Base-by-base conservation (phyloP, 2,888 invertebrate species). In the Endotricha flammealis region DNA sequence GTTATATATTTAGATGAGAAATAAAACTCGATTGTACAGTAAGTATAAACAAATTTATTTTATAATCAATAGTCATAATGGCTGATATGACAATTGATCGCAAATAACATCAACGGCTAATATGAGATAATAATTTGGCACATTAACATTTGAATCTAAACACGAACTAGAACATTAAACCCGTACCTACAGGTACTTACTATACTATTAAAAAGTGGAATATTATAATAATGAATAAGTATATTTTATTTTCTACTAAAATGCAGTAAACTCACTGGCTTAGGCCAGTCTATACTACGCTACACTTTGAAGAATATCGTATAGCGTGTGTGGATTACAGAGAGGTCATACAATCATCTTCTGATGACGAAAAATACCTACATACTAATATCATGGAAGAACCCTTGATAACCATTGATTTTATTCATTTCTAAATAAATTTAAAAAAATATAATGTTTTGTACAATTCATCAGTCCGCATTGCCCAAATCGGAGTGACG, bases 401-500 rank as follows among this genome's bases (percentile, higher is more conserved):
- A 52, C 48, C 34, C 36, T 50, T 53, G 53, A 60, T 51, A 39
- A 46, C 9, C n/a, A 12, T 31, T 20, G 12, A 31, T n/a, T n/a
- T 17, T 11, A 14, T 20, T 12, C 16, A 17, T 12, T 16, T n/a
- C n/a, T n/a, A n/a, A 46, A 43, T 41, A 37, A 27, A 38, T 42
- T 30, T 29, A 27, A 41, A 42, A 27, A 25, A 24, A 39, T 20
- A 11, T 34, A 23, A 6, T 14, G 41, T 42, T 14, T 44, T 38
- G 31, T 57, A 71, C 72, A 64, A 77, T 80, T 83, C 83, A 72
- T 76, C 81, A 78, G 53, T 83, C 80, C 85, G 86, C 75, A 86
- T 86, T 86, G 86, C 86, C 86, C 86, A 74, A 39, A 67, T 73
- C 86, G 82, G 69, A 83, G 68, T 70, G 80, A 76, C 56, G 80